A percentile compares a stretch with the other conserved stretches of the same genome.
These are phyloP conservation scores for Pangasius macronema DNA, from an alignment of 2,797 vertebrate species.

Conservation along the genomic window DNA sequence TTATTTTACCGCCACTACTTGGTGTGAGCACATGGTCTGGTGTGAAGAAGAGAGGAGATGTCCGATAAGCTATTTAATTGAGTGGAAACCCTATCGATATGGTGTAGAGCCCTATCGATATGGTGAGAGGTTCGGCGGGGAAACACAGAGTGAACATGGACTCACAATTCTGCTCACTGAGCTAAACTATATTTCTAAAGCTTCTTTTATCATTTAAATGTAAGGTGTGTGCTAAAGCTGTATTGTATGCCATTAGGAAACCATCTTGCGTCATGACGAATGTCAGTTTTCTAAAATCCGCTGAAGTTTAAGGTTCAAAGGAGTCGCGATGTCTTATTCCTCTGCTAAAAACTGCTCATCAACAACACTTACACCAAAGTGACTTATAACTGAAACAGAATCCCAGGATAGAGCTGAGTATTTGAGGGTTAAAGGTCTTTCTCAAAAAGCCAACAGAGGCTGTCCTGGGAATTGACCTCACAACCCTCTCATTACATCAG, in stretches of 20 bases:
- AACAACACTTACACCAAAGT: background rate
- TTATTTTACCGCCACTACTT: constrained; percentile 33
- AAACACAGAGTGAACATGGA: background rate
- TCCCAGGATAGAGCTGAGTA: background rate
- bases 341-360: background rate
- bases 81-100: constrained; percentile 40
- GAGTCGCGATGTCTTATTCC: background rate
- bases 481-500: background rate
- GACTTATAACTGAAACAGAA: background rate
- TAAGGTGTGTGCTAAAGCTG: no score
- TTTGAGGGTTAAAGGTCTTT: constrained; percentile 10
- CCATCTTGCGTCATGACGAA: background rate
- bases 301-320: background rate
- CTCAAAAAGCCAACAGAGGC: background rate
- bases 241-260: background rate
- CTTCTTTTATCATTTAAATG: no score
- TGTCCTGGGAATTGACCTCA: constrained; percentile 13
- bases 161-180: background rate
- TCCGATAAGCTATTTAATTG: constrained; percentile 47
- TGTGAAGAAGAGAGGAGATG: constrained; percentile 20
- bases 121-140: constrained; percentile 31
- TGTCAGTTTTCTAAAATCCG: background rate
- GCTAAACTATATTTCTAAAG: background rate
- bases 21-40: background rate
- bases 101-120: background rate